These are phyloP conservation scores for Drosophila jambulina DNA, from an alignment of 1,140 invertebrate genomes.

Conservation along the genomic window DNA sequence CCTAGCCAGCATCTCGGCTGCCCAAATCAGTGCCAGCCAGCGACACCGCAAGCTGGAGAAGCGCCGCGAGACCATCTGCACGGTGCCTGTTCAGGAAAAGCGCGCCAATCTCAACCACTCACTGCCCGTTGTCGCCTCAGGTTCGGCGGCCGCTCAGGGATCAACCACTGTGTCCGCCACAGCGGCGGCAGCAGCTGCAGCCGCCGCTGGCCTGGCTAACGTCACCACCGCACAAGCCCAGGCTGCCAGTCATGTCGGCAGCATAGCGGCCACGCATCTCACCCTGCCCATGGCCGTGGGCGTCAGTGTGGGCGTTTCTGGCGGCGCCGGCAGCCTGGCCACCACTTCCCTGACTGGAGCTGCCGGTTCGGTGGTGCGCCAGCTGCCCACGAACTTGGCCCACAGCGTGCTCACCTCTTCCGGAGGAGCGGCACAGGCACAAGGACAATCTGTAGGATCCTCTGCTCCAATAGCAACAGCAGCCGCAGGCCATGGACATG, in stretches of 20 bases:
- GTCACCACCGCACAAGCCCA: slow-evolving; percentile 12
- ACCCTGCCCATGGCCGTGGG: slow-evolving; percentile 39
- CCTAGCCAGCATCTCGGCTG: slow-evolving; percentile 13
- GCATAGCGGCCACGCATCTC: slow-evolving; percentile 40
- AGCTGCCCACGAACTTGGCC: slow-evolving; percentile 49
- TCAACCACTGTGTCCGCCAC: neutral
- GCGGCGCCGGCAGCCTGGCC: slow-evolving; percentile 10
- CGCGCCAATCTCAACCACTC: slow-evolving; percentile 78
- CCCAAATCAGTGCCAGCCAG: slow-evolving; percentile 39
- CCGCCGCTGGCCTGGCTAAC: slow-evolving; percentile 13
- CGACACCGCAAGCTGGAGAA: slow-evolving; percentile 86
- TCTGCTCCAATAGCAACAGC: slow-evolving; percentile 25
- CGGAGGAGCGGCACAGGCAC: slow-evolving; percentile 26
- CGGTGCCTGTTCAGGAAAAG: slow-evolving; percentile 84
- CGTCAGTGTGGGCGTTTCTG: slow-evolving; percentile 24
- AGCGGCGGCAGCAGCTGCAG: neutral
- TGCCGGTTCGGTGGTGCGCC: slow-evolving; percentile 51
- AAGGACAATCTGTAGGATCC: slow-evolving; percentile 31
- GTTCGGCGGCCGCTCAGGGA: slow-evolving; percentile 2
- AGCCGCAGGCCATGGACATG: slow-evolving; percentile 25
- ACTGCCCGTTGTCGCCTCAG: slow-evolving; percentile 54
- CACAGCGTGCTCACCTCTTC: slow-evolving; percentile 33
- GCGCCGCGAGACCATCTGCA: slow-evolving; percentile 86
- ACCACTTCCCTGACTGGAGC: slow-evolving; percentile 5
- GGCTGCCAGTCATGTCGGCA: slow-evolving; percentile 24